Conservation (phyloP, 1,140 invertebrate genomes). For the Drepana arcuata region DNA sequence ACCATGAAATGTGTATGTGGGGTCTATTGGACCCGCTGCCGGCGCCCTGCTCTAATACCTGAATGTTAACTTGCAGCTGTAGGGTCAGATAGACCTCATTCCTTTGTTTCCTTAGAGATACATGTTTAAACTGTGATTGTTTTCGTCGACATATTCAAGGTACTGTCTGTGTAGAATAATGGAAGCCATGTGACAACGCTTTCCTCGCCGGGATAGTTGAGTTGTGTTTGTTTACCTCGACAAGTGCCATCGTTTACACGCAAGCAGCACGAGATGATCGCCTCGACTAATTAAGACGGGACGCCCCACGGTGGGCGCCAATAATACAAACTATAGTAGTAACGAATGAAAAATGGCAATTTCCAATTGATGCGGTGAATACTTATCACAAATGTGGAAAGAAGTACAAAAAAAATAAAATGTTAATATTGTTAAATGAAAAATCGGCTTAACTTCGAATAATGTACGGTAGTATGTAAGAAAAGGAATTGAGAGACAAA, state of each 20-base stretch:
- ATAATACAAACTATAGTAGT: not conserved
- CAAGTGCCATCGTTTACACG: conserved; percentile 45
- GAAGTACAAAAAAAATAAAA: conserved; percentile 58
- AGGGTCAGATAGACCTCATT: too few species aligned
- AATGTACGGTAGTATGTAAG: conserved; percentile 45
- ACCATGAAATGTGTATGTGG: conserved; percentile 12
- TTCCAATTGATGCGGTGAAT: not conserved
- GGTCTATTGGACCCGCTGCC: conserved; percentile 8
- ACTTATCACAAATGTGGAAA: conserved; percentile 20
- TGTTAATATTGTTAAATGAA: conserved; percentile 47
- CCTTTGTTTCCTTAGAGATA: too few species aligned
- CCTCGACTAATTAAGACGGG: too few species aligned
- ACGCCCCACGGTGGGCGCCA: conserved; percentile 17
- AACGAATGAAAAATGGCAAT: not conserved
- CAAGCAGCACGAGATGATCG: conserved; percentile 1
- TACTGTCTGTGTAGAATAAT: conserved; percentile 23
- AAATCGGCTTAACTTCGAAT: conserved; percentile 47
- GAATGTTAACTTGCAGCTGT: too few species aligned
- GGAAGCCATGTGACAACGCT: conserved; percentile 1
- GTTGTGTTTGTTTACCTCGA: conserved; percentile 58
- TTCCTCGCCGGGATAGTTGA: conserved; percentile 29
- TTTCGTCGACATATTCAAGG: conserved; percentile 47
- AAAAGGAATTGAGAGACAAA: conserved; percentile 53
- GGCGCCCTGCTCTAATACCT: too few species aligned
- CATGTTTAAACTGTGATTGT: conserved; percentile 57